Percentiles rank a stretch among this genome's conserved stretches.
These are phyloP conservation scores for Rambutsinella grinnellia DNA, from an alignment of 2,888 invertebrate genomes.

Conservation along the genomic window DNA sequence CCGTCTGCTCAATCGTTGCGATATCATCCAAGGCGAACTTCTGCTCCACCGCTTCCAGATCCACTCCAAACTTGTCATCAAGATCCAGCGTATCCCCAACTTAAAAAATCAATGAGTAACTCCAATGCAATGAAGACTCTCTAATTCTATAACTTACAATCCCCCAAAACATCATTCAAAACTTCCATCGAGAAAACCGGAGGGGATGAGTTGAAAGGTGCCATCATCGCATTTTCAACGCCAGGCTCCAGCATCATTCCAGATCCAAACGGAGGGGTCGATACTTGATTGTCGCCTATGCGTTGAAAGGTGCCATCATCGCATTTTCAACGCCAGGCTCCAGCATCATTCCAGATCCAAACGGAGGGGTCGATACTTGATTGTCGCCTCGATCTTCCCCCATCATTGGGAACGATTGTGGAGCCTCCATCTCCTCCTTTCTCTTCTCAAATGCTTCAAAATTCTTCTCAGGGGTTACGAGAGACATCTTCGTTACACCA, in stretches of 20 bases:
- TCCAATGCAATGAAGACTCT: no score
- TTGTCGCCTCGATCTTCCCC: no score
- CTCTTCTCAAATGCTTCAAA: not conserved
- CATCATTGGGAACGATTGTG: no score
- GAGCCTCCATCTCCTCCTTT: not conserved
- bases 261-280: no score
- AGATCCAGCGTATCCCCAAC: no score
- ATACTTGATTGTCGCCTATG: no score
- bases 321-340: not conserved
- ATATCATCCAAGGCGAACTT: slow-evolving; percentile 27
- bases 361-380: no score
- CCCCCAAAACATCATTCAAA: slow-evolving; percentile 31
- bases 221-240: not conserved
- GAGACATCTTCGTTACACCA: no score
- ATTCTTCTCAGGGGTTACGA: no score
- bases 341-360: not conserved
- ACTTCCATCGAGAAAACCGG: slow-evolving; percentile 43
- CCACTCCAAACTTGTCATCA: no score
- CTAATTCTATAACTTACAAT: slow-evolving; percentile 24
- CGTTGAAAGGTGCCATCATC: not conserved
- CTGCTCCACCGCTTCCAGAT: not conserved
- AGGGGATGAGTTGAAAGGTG: slow-evolving; percentile 9
- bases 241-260: not conserved
- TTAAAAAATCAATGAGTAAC: no score
- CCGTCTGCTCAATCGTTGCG: slow-evolving; percentile 23